phyloP scores from a whole-genome alignment of 2,797 vertebrate genomes.

The Phylloscopus collybita region DNA sequence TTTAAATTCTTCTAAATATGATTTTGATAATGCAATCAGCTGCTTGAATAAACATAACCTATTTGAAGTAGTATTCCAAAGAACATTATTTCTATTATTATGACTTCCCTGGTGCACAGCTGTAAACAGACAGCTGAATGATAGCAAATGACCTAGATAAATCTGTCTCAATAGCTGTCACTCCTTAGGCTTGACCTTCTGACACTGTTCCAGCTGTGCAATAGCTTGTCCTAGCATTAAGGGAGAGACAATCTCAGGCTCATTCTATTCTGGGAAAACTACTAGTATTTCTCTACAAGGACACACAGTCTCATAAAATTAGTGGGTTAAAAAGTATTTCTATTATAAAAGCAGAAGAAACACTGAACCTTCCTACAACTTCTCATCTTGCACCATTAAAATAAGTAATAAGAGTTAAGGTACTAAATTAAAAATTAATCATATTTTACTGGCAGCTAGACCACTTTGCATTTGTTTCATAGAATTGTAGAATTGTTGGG shows the following conservation, averaged over 20 bases:
- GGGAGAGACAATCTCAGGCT: neutral
- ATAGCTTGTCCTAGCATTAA: slow-evolving; percentile 11
- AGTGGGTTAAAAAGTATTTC: neutral
- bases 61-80: slow-evolving; percentile 1
- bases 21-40: slow-evolving; percentile 30
- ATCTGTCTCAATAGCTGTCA: neutral
- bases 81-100: slow-evolving; percentile 6
- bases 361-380: neutral
- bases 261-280: neutral
- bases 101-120: neutral
- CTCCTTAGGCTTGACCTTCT: slow-evolving; percentile 33
- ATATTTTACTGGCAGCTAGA: neutral
- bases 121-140: neutral
- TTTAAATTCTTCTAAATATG: neutral
- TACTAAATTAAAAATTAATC: neutral
- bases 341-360: neutral
- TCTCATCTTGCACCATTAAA: neutral
- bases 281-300: neutral
- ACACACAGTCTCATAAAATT: neutral
- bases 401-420: neutral
- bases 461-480: neutral
- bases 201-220: slow-evolving; percentile 50
- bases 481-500: neutral
- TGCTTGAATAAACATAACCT: slow-evolving; percentile 16
- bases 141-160: slow-evolving; percentile 31